A percentile compares a stretch with the other conserved stretches of the same genome.
phyloP scores from a whole-genome alignment of 2,113 vertebrate species.

The Phycodurus eques region DNA sequence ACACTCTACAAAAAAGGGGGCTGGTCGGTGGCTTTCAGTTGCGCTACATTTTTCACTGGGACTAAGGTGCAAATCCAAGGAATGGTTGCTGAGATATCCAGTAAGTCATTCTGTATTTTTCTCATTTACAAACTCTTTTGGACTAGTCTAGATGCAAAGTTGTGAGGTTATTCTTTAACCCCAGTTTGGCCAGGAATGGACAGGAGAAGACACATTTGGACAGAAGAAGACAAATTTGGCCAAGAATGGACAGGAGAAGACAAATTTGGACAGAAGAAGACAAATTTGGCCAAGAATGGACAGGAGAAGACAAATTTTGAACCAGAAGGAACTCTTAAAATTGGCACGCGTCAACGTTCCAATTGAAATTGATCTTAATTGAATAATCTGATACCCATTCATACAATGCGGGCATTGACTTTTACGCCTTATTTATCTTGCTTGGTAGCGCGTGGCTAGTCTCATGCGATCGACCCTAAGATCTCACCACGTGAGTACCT shows the following conservation, averaged over 20 bases:
- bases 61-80: background rate
- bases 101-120: slow-evolving; percentile 6
- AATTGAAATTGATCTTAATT: background rate
- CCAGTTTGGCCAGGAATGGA: slow-evolving; percentile 8
- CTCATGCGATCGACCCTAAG: background rate
- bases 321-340: background rate
- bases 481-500: background rate
- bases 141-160: background rate
- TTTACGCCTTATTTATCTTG: background rate
- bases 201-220: too few species aligned
- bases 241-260: background rate
- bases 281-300: too few species aligned
- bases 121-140: background rate
- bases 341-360: background rate
- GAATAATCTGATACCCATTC: background rate
- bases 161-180: background rate
- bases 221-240: too few species aligned
- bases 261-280: background rate
- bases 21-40: slow-evolving; percentile 38
- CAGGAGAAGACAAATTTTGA: background rate
- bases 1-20: slow-evolving; percentile 49
- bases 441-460: background rate
- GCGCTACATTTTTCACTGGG: slow-evolving; percentile 8
- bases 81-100: background rate
- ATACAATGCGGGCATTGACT: background rate